Evolutionary conservation across 2,888 invertebrate species (phyloP), one percentile per base, ranked within the genome.

Genomic region (Scrobipalpa atriplicella): DNA sequence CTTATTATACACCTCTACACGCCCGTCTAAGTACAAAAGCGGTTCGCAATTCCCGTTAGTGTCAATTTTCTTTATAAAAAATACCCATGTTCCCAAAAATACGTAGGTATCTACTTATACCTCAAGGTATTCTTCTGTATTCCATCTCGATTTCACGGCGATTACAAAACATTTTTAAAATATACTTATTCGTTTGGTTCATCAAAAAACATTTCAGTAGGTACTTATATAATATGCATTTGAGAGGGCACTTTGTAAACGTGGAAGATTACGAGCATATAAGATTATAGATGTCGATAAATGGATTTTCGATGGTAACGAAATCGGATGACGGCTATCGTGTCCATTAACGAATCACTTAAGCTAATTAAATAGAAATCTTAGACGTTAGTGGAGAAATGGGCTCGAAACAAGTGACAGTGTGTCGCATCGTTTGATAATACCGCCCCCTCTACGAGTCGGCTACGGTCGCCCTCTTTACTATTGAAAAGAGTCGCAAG

Each of bases 1-100:
- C 90, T 87, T 89, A 90, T 78, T 89, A 90, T 90, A 91, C 89
- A 89, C 85, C 85, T 84, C 83, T 81, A 79, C 80, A 80, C 83
- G 84, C 82, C 79, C 78, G 78, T 81, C 89, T 91, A 90, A 91
- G 89, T 90, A 92, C 90, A 86, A 84, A 83, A 83, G 75, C 84
- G 82, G 81, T 82, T 78, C 79, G 75, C 78, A 81, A 82, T 80
- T 73, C 78, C 77, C 78, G 80, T 79, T 77, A 78, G 78, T 78
- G 73, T 71, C 80, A 77, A 76, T 72, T 74, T 69, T 71, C 38
- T 6, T 11, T 7, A 19, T 19, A 29, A 29, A 29, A n/a, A n/a
- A n/a, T n/a, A n/a, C n/a, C n/a, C n/a, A n/a, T n/a, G n/a, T n/a
- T 29, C 5, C 29, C 29, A 29, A 29, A 29, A 5, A 3, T 29